Percentiles rank a stretch among this genome's conserved stretches.
Evolutionary conservation across 2,888 invertebrate species (phyloP).

Genomic region (Hydropsyche betteni): DNA sequence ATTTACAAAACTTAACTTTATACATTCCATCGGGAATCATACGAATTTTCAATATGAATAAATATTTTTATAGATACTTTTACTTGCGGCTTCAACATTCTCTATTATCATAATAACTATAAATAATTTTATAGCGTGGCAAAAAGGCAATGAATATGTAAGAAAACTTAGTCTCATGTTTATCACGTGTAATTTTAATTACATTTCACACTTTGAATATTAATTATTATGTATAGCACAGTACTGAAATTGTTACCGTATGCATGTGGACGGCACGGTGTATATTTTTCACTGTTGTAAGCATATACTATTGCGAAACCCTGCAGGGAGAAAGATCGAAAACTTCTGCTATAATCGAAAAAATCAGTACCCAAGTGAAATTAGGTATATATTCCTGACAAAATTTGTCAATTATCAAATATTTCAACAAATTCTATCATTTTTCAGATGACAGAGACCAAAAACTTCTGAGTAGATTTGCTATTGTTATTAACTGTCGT

Average conservation of each 20-base stretch:
- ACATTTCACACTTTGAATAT: not conserved
- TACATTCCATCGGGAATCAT: too few relatives aligned
- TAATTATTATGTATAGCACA: not conserved
- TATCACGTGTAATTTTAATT: too few relatives aligned
- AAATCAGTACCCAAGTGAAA: conserved; percentile 23
- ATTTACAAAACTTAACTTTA: not conserved
- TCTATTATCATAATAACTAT: conserved; percentile 20
- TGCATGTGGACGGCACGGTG: conserved; percentile 11
- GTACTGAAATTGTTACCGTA: not conserved
- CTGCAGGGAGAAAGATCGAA: conserved; percentile 7
- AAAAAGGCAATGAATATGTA: conserved; percentile 5
- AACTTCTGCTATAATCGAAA: conserved; percentile 21
- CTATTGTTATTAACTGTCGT: conserved; percentile 26
- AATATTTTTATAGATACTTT: conserved; percentile 3
- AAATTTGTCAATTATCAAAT: too few relatives aligned
- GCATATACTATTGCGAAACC: conserved; percentile 22
- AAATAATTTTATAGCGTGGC: conserved; percentile 12
- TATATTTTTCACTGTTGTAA: conserved; percentile 22
- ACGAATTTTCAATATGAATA: not conserved
- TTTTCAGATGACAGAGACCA: conserved; percentile 31
- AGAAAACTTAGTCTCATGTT: not conserved
- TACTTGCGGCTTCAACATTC: conserved; percentile 14
- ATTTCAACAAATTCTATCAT: too few relatives aligned
- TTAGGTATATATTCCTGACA: conserved; percentile 25
- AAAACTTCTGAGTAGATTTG: conserved; percentile 25